Percentiles rank a stretch among this genome's conserved stretches.
Conservation (phyloP, 2,888 invertebrate genomes). For the Strigamia crassipes region DNA sequence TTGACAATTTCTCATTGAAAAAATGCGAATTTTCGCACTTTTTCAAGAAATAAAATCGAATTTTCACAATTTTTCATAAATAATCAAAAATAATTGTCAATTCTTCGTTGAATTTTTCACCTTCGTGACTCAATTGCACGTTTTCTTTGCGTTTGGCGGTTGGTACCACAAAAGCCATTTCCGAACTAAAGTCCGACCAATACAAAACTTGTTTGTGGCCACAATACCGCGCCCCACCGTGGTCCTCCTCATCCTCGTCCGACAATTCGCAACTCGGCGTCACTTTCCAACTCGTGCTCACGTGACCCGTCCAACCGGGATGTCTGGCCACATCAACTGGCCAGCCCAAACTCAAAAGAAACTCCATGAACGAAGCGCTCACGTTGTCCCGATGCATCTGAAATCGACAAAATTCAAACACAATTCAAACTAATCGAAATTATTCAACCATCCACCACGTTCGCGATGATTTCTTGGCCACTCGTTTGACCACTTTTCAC, state of each 20-base stretch:
- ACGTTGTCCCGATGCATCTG: slow-evolving; percentile 55
- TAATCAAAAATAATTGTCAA: too few species aligned
- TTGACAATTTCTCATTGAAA: too few species aligned
- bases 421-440: not conserved
- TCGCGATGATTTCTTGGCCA: slow-evolving; percentile 78
- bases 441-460: slow-evolving; percentile 65
- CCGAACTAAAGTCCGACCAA: slow-evolving; percentile 93
- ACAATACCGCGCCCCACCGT: slow-evolving; percentile 76
- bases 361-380: slow-evolving; percentile 65
- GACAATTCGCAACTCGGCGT: slow-evolving; percentile 41
- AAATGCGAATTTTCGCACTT: too few species aligned
- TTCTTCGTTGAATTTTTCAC: not conserved
- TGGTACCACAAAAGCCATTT: slow-evolving; percentile 94
- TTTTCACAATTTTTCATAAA: too few species aligned
- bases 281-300: slow-evolving; percentile 80
- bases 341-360: slow-evolving; percentile 78
- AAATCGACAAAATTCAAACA: not conserved
- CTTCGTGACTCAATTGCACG: not conserved
- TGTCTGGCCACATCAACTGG: slow-evolving; percentile 83
- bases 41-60: too few species aligned
- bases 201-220: slow-evolving; percentile 85
- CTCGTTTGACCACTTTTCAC: slow-evolving; percentile 82
- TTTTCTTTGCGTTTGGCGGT: not conserved
- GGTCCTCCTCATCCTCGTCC: slow-evolving; percentile 55
- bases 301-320: slow-evolving; percentile 93